phyloP scores from a whole-genome alignment of 2,888 invertebrate genomes.

The Tiphia femorata region DNA sequence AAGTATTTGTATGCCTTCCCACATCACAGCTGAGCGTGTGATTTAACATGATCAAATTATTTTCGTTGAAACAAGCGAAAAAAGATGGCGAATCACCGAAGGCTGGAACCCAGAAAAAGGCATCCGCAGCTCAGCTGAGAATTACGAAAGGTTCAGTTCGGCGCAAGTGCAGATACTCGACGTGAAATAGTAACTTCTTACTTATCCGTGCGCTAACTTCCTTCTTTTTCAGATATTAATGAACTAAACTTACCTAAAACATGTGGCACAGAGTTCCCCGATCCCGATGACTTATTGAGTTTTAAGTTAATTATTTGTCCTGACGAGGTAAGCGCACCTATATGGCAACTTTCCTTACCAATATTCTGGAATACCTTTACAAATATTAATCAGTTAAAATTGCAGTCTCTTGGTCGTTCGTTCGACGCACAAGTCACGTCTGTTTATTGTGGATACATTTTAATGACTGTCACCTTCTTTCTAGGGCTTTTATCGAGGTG shows the following conservation, averaged over 20 bases:
- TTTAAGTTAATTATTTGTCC: conserved; percentile 97
- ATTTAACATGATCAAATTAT: conserved; percentile 93
- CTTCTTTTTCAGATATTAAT: conserved; percentile 89
- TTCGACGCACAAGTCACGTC: not conserved
- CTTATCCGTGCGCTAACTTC: conserved; percentile 7
- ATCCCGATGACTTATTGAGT: conserved; percentile 94
- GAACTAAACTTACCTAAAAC: conserved; percentile 98
- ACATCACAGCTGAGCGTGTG: conserved; percentile 36
- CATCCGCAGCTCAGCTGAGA: conserved; percentile 96
- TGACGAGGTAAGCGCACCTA: conserved; percentile 89
- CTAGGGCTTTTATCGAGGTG: conserved; percentile 93
- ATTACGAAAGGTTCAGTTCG: conserved; percentile 90
- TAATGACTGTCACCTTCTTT: conserved; percentile 32
- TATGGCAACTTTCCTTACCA: too few species aligned
- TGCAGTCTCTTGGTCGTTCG: too few species aligned
- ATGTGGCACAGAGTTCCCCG: conserved; percentile 95
- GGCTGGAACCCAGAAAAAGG: conserved; percentile 87
- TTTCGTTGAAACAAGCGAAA: conserved; percentile 98
- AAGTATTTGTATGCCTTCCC: conserved; percentile 27
- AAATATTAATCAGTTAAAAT: too few species aligned
- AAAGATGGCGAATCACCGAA: conserved; percentile 94
- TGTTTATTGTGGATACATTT: not conserved
- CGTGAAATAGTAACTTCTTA: not conserved
- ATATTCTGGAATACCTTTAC: not conserved
- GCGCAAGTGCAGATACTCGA: conserved; percentile 1